Percentiles rank a stretch among this genome's conserved stretches.
phyloP scores from a whole-genome alignment of 1,140 invertebrate genomes.

The Meloidogyne chitwoodi region DNA sequence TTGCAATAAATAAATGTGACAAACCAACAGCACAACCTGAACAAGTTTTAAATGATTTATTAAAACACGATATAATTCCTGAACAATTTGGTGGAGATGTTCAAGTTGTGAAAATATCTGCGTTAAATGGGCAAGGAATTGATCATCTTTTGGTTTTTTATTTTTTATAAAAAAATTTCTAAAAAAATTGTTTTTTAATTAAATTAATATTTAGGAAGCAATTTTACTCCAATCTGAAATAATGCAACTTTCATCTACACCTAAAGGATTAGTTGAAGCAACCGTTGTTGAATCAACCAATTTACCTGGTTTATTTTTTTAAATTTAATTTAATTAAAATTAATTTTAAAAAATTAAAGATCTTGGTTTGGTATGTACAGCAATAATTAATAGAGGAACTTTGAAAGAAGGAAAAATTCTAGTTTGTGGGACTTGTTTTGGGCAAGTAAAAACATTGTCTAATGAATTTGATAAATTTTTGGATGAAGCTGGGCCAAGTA shows the following conservation, averaged over 20 bases:
- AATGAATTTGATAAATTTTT: slow-evolving; percentile 73
- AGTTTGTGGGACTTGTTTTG: slow-evolving; percentile 71
- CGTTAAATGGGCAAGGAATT: slow-evolving; percentile 66
- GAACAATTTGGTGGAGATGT: slow-evolving; percentile 87
- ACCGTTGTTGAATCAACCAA: slow-evolving; percentile 80
- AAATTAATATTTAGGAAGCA: slow-evolving; percentile 72
- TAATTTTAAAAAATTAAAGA: slow-evolving; percentile 33
- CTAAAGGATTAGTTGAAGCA: slow-evolving; percentile 78
- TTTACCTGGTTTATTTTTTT: slow-evolving; percentile 70
- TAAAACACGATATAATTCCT: slow-evolving; percentile 73
- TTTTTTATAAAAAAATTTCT: neutral
- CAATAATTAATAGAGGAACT: slow-evolving; percentile 82
- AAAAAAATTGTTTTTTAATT: too few relatives aligned
- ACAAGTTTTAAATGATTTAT: slow-evolving; percentile 62
- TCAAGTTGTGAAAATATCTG: slow-evolving; percentile 85
- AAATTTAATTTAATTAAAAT: slow-evolving; percentile 11
- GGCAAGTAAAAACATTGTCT: slow-evolving; percentile 72
- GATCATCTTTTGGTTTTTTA: slow-evolving; percentile 38
- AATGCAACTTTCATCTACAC: slow-evolving; percentile 72
- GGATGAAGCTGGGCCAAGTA: slow-evolving; percentile 71
- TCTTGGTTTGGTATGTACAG: slow-evolving; percentile 77
- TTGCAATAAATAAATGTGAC: slow-evolving; percentile 99
- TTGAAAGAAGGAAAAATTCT: slow-evolving; percentile 76
- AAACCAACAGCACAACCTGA: slow-evolving; percentile 65
- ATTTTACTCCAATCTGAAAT: slow-evolving; percentile 78